Evolutionary conservation across 1,140 invertebrate species (phyloP).

Genomic region (Panulirus ornatus): DNA sequence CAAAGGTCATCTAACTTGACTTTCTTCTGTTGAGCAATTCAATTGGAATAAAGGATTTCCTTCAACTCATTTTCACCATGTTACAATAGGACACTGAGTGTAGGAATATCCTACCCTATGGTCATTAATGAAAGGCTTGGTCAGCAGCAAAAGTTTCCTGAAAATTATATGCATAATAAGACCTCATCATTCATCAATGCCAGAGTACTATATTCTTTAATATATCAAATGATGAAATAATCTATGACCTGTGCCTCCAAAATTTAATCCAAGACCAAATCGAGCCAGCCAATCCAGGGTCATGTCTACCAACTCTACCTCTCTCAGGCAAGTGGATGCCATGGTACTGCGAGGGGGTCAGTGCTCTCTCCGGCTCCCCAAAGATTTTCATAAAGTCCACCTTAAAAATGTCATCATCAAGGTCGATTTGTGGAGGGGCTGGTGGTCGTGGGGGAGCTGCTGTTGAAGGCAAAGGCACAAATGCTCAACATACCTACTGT

Average conservation of each 20-base stretch:
- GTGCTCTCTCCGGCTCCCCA: constrained; percentile 71
- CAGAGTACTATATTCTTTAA: not conserved
- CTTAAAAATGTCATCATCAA: constrained; percentile 77
- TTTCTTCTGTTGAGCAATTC: not conserved
- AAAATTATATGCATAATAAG: not conserved
- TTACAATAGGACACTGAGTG: constrained; percentile 26
- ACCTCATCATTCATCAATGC: not conserved
- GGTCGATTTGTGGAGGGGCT: constrained; percentile 56
- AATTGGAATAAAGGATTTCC: not conserved
- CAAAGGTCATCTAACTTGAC: not conserved
- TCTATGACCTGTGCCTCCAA: not conserved
- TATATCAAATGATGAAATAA: not conserved
- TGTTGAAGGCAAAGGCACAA: constrained; percentile 56
- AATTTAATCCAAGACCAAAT: constrained; percentile 17
- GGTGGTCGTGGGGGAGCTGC: constrained; percentile 64
- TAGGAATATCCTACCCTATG: constrained; percentile 13
- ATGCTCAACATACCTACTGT: constrained; percentile 21
- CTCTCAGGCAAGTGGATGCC: constrained; percentile 67
- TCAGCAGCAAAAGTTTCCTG: not conserved
- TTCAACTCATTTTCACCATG: constrained; percentile 39
- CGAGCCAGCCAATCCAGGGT: constrained; percentile 42
- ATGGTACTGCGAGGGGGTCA: constrained; percentile 77
- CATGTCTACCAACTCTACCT: constrained; percentile 51
- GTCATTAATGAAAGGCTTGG: not conserved
- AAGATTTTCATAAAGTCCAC: constrained; percentile 78